phyloP scores from a whole-genome alignment of 2,113 vertebrate genomes.

The Tupaia tana region DNA sequence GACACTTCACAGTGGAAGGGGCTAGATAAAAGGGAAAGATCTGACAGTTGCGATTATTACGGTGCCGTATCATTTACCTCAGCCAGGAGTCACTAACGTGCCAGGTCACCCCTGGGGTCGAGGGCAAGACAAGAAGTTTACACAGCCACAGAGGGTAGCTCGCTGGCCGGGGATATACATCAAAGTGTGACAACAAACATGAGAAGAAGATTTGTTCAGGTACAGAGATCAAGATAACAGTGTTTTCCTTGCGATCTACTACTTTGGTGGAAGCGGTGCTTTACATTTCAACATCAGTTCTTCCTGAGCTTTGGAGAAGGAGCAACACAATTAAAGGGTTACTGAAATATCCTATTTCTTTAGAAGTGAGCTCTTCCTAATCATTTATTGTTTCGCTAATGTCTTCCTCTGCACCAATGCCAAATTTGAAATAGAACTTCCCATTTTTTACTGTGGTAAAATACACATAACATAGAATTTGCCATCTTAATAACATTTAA shows the following conservation, averaged over 20 bases:
- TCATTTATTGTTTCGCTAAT: background rate
- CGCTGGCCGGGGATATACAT: constrained; percentile 43
- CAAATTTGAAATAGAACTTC: background rate
- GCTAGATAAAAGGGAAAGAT: constrained; percentile 67
- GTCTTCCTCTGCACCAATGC: background rate
- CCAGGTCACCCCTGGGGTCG: constrained; percentile 48
- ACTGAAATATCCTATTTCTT: background rate
- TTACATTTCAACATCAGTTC: background rate
- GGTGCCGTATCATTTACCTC: constrained; percentile 11
- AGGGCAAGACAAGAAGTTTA: constrained; percentile 58
- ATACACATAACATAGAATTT: background rate
- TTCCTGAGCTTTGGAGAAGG: background rate
- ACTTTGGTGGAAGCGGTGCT: background rate
- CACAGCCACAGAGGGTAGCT: background rate
- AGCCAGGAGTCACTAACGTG: constrained; percentile 38
- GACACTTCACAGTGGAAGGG: background rate
- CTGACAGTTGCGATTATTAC: constrained; percentile 21
- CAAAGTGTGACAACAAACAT: constrained; percentile 65
- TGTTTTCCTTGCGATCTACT: background rate
- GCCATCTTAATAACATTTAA: background rate
- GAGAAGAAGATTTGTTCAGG: constrained; percentile 66
- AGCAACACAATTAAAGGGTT: background rate
- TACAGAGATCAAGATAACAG: constrained; percentile 53
- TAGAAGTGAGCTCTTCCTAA: background rate
- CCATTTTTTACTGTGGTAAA: background rate